Evolutionary conservation across 2,113 vertebrate species (phyloP), one percentile per base, ranked within the genome.

Genomic region (Amphiprion ocellaris): DNA sequence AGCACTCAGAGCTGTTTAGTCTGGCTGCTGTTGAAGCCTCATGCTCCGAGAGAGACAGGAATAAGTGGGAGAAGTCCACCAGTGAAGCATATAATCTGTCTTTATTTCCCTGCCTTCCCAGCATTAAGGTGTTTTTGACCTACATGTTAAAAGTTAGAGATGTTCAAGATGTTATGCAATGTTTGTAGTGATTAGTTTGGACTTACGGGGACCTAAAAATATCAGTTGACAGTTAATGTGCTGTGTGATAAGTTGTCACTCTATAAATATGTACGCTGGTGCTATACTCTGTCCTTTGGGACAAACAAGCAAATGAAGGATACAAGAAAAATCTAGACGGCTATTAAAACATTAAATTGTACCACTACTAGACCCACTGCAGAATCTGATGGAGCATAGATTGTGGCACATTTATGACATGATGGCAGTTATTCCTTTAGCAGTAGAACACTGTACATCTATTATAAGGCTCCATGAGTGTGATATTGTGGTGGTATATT

Each of bases 61-160:
- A 85, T 74, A 88, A 88, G 53, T 89, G 61, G 70, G 53, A 81
- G 65, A 77, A 70, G 41, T 44, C 12, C 33, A 59, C 39, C 53
- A 74, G 10, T 16, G 71, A 82, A 39, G 52, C 76, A 53, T 53
- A 33, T 49, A 56, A 69, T 81, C 59, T 14, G 28, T 77, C 24
- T 66, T 64, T 24, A 28, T 64, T 65, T 75, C 69, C 10, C 67
- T 66, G 3, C n/a, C 28, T 58, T 65, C 23, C 52, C 19, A 14
- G 17, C 62, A 28, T 17, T 21, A 4, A 15, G 15, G 23, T 21
- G 54, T 53, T 30, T 74, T 49, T 12, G 10, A 65, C 33, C 10
- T 47, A 12, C 53, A 1, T 30, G 24, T 33, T 65, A 37, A 3
- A 69, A 46, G 26, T n/a, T 19, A 4, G 23, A 21, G 21, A 46